These are phyloP conservation scores for Triplophysa bombifrons DNA, from an alignment of 2,797 vertebrate genomes.

Conservation along the genomic window DNA sequence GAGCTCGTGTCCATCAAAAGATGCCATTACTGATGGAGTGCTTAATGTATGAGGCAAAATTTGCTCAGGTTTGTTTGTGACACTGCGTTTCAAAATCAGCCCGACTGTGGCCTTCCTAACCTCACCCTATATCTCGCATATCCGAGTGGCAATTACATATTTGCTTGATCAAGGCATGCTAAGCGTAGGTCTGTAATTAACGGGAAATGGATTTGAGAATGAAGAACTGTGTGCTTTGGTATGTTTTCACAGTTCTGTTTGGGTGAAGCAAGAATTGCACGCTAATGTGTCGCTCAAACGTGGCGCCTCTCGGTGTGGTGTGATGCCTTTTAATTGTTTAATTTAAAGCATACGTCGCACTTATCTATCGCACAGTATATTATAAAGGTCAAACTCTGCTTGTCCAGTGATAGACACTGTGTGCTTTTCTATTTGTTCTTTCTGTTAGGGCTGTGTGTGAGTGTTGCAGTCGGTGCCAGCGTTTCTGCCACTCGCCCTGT, in stretches of 20 bases:
- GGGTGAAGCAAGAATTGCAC: background rate
- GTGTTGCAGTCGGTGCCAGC: slow-evolving; percentile 72
- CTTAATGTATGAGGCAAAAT: slow-evolving; percentile 75
- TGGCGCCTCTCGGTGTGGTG: background rate
- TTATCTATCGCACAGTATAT: slow-evolving; percentile 33
- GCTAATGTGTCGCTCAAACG: background rate
- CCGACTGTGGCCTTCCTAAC: background rate
- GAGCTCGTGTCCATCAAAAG: slow-evolving; percentile 82
- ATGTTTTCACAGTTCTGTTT: background rate
- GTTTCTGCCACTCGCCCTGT: slow-evolving; percentile 84
- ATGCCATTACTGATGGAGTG: slow-evolving; percentile 82
- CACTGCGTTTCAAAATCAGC: slow-evolving; percentile 7
- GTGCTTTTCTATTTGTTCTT: slow-evolving; percentile 49
- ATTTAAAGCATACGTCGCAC: slow-evolving; percentile 37
- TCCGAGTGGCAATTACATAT: slow-evolving; percentile 29
- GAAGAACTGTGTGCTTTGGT: slow-evolving; percentile 11
- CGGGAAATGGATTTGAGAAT: slow-evolving; percentile 22
- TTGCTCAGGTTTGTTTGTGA: slow-evolving; percentile 17
- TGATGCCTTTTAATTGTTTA: slow-evolving; percentile 24
- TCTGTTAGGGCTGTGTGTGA: slow-evolving; percentile 37
- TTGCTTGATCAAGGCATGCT: slow-evolving; percentile 36
- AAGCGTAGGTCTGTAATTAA: slow-evolving; percentile 17
- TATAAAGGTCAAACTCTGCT: slow-evolving; percentile 52
- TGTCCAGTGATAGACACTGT: slow-evolving; percentile 50
- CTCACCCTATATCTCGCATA: background rate